These are phyloP conservation scores for Phorcus lineatus DNA, from an alignment of 2,888 invertebrate genomes.

Conservation along the genomic window DNA sequence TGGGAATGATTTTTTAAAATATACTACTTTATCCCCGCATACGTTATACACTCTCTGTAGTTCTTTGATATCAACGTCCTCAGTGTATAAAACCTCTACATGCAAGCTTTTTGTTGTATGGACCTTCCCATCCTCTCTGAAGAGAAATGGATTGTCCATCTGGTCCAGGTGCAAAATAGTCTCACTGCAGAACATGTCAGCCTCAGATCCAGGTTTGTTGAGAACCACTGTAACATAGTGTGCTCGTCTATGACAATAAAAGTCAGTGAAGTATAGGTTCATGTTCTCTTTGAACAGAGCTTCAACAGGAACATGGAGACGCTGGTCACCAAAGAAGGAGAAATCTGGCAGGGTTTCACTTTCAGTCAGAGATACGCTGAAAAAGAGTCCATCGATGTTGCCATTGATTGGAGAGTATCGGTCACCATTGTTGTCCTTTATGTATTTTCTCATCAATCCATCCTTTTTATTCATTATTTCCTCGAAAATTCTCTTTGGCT, in stretches of 20 bases:
- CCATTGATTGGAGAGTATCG: constrained; percentile 18
- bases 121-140: not conserved
- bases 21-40: not conserved
- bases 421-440: constrained; percentile 27
- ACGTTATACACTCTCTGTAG: not conserved
- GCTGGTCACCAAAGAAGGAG: constrained; percentile 37
- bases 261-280: constrained; percentile 71
- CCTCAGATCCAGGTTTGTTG: not conserved
- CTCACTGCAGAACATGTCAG: constrained; percentile 34
- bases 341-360: constrained; percentile 41
- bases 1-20: too few species aligned
- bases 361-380: not conserved
- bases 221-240: constrained; percentile 72
- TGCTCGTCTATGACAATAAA: constrained; percentile 68
- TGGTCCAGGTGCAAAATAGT: constrained; percentile 14
- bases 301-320: constrained; percentile 35
- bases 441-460: constrained; percentile 21
- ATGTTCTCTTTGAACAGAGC: constrained; percentile 21
- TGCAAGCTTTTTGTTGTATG: not conserved
- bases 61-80: not conserved
- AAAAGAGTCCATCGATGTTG: constrained; percentile 15
- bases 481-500: not conserved
- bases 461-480: not conserved
- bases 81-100: not conserved
- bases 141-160: not conserved